These are phyloP conservation scores for Virgularia gustaviana DNA, from an alignment of 92 coral and sea anemone genomes.

Conservation along the genomic window DNA sequence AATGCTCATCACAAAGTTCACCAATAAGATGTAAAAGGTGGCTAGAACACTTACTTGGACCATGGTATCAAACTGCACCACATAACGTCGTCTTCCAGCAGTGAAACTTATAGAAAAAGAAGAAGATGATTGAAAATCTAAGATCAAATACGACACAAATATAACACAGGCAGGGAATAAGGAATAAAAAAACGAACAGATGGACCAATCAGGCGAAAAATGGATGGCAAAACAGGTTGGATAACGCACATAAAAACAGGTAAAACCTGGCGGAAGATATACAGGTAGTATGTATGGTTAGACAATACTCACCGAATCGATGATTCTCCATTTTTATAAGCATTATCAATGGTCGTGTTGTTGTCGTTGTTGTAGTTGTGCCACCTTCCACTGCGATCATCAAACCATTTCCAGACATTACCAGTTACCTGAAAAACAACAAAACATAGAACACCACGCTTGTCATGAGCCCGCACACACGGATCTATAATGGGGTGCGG, in stretches of 20 bases:
- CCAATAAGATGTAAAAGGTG: not conserved
- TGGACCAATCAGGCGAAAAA: too few relatives aligned
- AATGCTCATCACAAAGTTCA: not conserved
- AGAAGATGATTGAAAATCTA: too few relatives aligned
- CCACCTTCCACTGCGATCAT: slow-evolving; percentile 99
- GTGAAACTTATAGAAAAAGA: too few relatives aligned
- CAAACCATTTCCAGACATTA: slow-evolving; percentile 96
- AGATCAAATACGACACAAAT: too few relatives aligned
- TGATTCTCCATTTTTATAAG: slow-evolving; percentile 83
- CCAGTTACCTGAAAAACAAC: slow-evolving; percentile 63
- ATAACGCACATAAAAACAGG: too few relatives aligned
- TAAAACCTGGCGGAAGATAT: too few relatives aligned
- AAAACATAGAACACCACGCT: not conserved
- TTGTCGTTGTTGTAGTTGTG: slow-evolving; percentile 84
- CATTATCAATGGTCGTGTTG: slow-evolving; percentile 74
- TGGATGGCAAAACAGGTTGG: too few relatives aligned
- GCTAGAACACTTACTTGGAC: slow-evolving; percentile 59
- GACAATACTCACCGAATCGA: slow-evolving; percentile 59
- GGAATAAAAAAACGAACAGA: too few relatives aligned
- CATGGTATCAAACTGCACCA: slow-evolving; percentile 89
- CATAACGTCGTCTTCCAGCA: slow-evolving; percentile 91
- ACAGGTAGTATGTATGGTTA: too few relatives aligned
- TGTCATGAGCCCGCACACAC: too few relatives aligned
- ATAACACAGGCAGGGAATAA: too few relatives aligned
- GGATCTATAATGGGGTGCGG: too few relatives aligned